Evolutionary conservation across 2,888 invertebrate genomes (phyloP), one percentile per base, ranked within the genome.

Genomic region (Drosophila siamana): DNA sequence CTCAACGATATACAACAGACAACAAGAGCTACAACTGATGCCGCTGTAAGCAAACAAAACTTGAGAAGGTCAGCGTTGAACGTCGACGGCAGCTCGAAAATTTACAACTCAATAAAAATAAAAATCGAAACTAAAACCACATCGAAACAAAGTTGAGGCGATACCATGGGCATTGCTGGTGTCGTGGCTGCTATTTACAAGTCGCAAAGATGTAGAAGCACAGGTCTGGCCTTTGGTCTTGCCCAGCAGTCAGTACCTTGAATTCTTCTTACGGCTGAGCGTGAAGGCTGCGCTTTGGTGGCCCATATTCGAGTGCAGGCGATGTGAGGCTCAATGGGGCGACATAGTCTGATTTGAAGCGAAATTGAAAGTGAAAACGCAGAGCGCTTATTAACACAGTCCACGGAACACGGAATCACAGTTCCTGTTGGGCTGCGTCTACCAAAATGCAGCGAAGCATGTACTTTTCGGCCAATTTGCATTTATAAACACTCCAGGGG

Each of bases 391-490:
- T 67, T 72, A 52, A 43, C 50, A 24, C 63, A 68, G 47, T 36
- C 57, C 22, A 13, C n/a, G n/a, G n/a, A n/a, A n/a, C 28, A 15
- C 13, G 4, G 5, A 36, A 13, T 15, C 15, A 11, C 36, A 6
- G 33, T 51, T 30, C 26, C 30, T 50, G 9, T 22, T 60, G 59
- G 36, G 24, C 51, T 41, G 33, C 43, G 69, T 55, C 26, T 43
- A 59, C n/a, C n/a, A 63, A 74, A 65, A 6, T 66, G 73, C 73
- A 75, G 7, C 75, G 69, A 66, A 74, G 87, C 83, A 85, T 69
- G 82, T 71, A 85, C 85, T 88, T 88, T 88, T 85, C 71, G 85
- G 88, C 86, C 85, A 85, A 85, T 85, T 88, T 85, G 81, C 85
- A 85, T 85, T 88, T 88, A 83, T 86, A 88, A 85, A 88, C 86